These are phyloP conservation scores for Isichthys henryi DNA, from an alignment of 2,113 vertebrate genomes.

Conservation along the genomic window DNA sequence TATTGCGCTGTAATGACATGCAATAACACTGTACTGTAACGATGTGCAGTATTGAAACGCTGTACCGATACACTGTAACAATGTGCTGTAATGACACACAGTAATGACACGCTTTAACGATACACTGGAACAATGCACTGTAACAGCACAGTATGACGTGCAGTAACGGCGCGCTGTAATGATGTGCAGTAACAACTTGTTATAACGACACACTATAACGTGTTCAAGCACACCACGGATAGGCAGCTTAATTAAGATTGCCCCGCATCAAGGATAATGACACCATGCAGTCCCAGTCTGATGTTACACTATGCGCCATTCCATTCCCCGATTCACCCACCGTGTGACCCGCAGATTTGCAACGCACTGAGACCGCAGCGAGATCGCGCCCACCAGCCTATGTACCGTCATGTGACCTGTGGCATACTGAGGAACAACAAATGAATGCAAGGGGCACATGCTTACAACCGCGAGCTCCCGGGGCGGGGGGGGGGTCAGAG, in stretches of 20 bases:
- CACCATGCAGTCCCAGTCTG: not conserved
- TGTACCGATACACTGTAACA: not conserved
- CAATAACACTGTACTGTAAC: not conserved
- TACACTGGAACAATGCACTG: not conserved
- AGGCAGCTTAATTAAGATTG: not conserved
- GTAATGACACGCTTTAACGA: not conserved
- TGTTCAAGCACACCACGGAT: not conserved
- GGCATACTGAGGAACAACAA: not conserved
- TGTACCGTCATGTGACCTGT: not conserved
- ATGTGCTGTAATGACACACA: not conserved
- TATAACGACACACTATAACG: not conserved
- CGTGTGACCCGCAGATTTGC: not conserved
- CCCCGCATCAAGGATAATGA: too few species aligned
- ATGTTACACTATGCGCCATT: too few species aligned
- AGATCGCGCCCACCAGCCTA: not conserved
- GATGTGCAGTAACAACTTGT: not conserved
- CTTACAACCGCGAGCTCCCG: not conserved
- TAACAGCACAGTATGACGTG: not conserved
- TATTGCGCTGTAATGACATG: not conserved
- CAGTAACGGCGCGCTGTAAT: not conserved
- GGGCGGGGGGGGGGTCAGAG: not conserved
- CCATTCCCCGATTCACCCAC: too few species aligned
- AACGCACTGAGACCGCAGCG: not conserved
- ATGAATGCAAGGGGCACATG: not conserved
- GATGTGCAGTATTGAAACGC: not conserved